Evolutionary conservation across 2,113 vertebrate species (phyloP), one percentile per base, ranked within the genome.

Genomic region (Barnardius zonarius): DNA sequence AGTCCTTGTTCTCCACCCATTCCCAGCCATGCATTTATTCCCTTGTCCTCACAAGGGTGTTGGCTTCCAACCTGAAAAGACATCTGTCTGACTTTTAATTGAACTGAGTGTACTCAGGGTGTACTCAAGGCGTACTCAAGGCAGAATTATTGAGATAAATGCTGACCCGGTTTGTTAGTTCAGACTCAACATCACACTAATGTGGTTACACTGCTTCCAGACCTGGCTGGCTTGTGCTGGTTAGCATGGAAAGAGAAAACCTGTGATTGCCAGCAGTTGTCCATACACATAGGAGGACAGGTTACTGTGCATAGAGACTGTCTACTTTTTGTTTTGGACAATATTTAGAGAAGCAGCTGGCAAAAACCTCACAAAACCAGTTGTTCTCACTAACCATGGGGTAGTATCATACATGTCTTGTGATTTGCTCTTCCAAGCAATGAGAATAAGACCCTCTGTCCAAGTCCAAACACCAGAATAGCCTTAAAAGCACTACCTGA

Each of bases 221-320:
- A 28, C 41, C 28, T 6, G 16, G 44, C 27, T 92, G 85, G 41
- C 31, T 75, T 49, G 54, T 30, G 37, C 66, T 88, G 41, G 15
- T 52, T 37, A 19, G 15, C 1, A 1, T 51, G 76, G 31, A 74
- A 67, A 72, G n/a, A 79, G 33, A 74, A 90, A 7, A 24, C 22
- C 23, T 0, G 0, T 41, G 54, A 24, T 5, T 33, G 17, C 25
- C 82, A 76, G 30, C 24, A 44, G 20, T 30, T 1, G 0, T 33
- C 55, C 61, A 6, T 6, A 17, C 25, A 70, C 23, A n/a, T 41
- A 10, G n/a, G 35, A 23, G 30, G 59, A 57, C 28, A 39, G 19
- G 13, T 6, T 86, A 22, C n/a, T 86, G 54, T 67, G 37, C 0
- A 1, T 41, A 88, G 63, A 48, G 28, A n/a, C 62, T 41, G 25